A percentile compares a stretch with the other conserved stretches of the same genome.
Conservation (phyloP, 2,888 invertebrate species). For the Cerceris rybyensis region DNA sequence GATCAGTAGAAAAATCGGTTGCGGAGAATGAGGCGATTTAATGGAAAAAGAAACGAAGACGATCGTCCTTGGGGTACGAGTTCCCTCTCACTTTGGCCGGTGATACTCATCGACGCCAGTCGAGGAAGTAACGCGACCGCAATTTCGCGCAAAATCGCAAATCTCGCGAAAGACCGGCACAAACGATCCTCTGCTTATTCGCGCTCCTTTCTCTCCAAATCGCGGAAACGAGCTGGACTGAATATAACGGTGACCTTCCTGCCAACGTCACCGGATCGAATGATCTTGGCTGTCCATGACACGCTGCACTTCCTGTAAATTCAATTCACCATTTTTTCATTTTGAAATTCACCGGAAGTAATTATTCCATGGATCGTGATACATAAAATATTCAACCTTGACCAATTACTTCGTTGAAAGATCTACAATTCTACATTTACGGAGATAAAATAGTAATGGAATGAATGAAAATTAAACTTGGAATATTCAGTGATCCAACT, state of each 20-base stretch:
- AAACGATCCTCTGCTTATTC: background rate
- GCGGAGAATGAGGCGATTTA: slow-evolving; percentile 27
- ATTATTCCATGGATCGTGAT: no score
- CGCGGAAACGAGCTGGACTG: slow-evolving; percentile 25
- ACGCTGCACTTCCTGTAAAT: slow-evolving; percentile 12
- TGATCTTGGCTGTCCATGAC: slow-evolving; percentile 23
- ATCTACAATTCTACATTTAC: background rate
- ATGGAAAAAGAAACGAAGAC: slow-evolving; percentile 32
- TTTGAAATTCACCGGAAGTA: no score
- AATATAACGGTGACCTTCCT: slow-evolving; percentile 25
- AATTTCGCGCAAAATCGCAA: background rate
- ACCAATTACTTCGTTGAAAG: no score
- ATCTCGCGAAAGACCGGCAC: no score
- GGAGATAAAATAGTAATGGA: background rate
- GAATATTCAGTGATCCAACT: no score
- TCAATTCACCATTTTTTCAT: no score
- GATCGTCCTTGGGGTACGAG: slow-evolving; percentile 47
- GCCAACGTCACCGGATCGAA: slow-evolving; percentile 5
- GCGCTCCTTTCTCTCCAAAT: slow-evolving; percentile 24
- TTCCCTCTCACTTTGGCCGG: slow-evolving; percentile 49
- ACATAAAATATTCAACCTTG: no score
- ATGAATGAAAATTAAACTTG: no score
- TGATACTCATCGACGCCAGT: slow-evolving; percentile 19
- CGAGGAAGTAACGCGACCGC: slow-evolving; percentile 44
- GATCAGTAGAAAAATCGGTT: slow-evolving; percentile 24